These are phyloP conservation scores for Acromyrmex heyeri DNA, from an alignment of 1,140 invertebrate genomes.

Conservation along the genomic window DNA sequence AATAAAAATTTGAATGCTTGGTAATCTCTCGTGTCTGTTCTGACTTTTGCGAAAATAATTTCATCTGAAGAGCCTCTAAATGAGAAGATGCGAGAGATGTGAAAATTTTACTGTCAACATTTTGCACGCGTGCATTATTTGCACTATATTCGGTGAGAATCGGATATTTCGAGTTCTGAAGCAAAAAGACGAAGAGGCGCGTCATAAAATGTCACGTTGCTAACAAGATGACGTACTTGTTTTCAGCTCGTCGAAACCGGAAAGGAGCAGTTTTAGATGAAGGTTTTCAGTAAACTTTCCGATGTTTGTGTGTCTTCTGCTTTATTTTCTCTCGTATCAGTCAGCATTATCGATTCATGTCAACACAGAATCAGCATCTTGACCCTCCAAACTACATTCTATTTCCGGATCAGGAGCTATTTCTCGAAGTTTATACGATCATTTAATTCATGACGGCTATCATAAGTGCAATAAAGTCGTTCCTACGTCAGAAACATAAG, in stretches of 20 bases:
- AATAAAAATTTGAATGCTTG: neutral
- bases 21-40: neutral
- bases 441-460: neutral
- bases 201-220: constrained; percentile 36
- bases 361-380: constrained; percentile 40
- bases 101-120: constrained; percentile 25
- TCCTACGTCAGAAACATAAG: constrained; percentile 5
- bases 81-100: neutral
- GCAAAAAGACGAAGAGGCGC: constrained; percentile 23
- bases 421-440: constrained; percentile 37
- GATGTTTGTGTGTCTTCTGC: constrained; percentile 5
- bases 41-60: constrained; percentile 9
- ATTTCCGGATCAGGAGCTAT: constrained; percentile 47
- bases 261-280: constrained; percentile 47
- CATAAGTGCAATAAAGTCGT: neutral
- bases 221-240: constrained; percentile 41
- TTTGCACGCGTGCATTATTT: constrained; percentile 17
- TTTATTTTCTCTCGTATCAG: constrained; percentile 42
- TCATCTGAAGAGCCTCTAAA: neutral
- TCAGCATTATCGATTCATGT: constrained; percentile 35
- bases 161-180: constrained; percentile 63
- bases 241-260: constrained; percentile 50
- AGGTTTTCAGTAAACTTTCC: constrained; percentile 1
- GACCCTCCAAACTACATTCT: constrained; percentile 21
- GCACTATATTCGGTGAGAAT: constrained; percentile 42